Base-by-base conservation (phyloP, 2,888 invertebrate species). In the Amitus sp. region DNA sequence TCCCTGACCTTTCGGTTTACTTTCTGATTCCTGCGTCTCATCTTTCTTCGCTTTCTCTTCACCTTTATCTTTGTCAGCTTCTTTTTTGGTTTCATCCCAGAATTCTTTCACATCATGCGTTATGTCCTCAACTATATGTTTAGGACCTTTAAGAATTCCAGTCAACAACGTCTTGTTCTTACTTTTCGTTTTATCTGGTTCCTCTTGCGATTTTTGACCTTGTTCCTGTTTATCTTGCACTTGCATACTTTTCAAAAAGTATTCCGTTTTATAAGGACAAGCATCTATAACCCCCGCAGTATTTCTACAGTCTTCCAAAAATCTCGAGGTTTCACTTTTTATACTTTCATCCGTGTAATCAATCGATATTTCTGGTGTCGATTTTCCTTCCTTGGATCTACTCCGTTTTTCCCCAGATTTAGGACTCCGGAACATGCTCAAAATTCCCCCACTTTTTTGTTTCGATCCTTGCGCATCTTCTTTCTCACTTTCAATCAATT, bases 401-500 rank as follows among this genome's bases (percentile, higher is more conserved):
- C 74, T 77, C 18, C 77, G 73, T 20, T 75, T 71, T 7, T 70
- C 73, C 43, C 72, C 69, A 9, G 73, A 55, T 54, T 74, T 80
- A 0, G 79, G 74, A 33, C 75, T 76, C 56, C 69, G 77, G 40
- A 82, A 80, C 34, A 75, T 75, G 9, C 73, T 73, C 10, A 81
- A 79, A 23, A 81, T 76, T 10, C 74, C 71, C 4, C 61, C 62
- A 4, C 68, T 58, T 37, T 72, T 75, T 13, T 73, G 73, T 37
- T 75, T 76, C 10, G 66, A 56, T 18, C 46, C 50, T 18, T 49
- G 52, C 28, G 15, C 39, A 2, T 3, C 13, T 13, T 13, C 3
- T 43, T 43, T 43, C 12, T 43, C 23, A 43, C 5, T n/a, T 10
- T 7, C 6, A 13, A n/a, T 19, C 10, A 13, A 2, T 20, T 30